Base-by-base conservation (phyloP, 2,797 vertebrate genomes). In the Erpetoichthys calabaricus region DNA sequence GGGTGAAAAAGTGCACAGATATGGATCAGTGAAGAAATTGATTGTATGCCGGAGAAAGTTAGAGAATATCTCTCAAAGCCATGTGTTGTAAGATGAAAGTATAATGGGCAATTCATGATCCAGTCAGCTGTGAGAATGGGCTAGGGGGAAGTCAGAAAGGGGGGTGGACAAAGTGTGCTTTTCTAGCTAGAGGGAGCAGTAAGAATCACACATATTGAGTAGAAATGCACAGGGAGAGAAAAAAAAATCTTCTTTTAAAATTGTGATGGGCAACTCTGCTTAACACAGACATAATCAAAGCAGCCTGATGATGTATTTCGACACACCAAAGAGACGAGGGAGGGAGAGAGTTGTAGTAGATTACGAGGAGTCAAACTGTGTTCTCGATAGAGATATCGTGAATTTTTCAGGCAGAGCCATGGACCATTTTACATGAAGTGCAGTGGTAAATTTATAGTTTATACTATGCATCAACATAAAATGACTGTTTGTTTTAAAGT, bases 21-120 rank as follows among this genome's bases (percentile, higher is more conserved):
- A 68, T 52, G 67, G 59, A 67, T 67, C 61, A 63, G 58, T 57
- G 64, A 60, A 61, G 57, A 56, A 61, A 71, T 68, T 59, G 58
- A 68, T 70, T 72, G 66, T 50, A 55, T 55, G 46, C 56, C 56
- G 47, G 47, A 44, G 54, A 53, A 51, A 55, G 55, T 62, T 54
- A 52, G 61, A 62, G 58, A 59, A 60, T 59, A 60, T 49, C 42
- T 58, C 54, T 55, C 47, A 55, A 25, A 45, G 52, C 43, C 55
- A 57, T 63, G 47, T 60, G 59, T 60, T 57, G 51, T 50, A 45
- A 51, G 42, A 65, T 59, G 54, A 62, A 45, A 55, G 25, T 47
- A 47, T 43, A 51, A 59, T 59, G 56, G 51, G 45, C 58, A 64
- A 65, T 63, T 62, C 51, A 47, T 54, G 51, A 59, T 45, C 41